Conservation (phyloP, 2,797 vertebrate species). For the Octomys mimax region DNA sequence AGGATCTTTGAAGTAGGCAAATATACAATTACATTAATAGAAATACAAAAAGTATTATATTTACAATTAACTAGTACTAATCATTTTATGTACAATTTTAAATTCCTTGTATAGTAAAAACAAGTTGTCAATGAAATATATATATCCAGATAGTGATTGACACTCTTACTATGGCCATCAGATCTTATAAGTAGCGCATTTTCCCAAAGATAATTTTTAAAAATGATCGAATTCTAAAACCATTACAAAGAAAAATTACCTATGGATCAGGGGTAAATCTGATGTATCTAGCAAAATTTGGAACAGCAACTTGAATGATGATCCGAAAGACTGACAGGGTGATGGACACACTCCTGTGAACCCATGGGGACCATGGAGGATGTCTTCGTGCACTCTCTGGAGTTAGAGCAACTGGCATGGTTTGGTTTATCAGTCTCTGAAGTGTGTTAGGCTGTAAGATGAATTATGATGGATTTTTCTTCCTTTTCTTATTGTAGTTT, state of each 20-base stretch:
- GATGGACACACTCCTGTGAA: constrained; percentile 77
- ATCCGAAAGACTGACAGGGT: constrained; percentile 75
- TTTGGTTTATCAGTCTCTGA: constrained; percentile 51
- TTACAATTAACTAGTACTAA: background rate
- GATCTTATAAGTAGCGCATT: constrained; percentile 29
- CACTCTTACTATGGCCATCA: background rate
- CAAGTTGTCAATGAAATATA: constrained; percentile 8
- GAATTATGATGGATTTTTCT: constrained; percentile 54
- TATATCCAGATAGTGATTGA: background rate
- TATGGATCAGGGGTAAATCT: constrained; percentile 74
- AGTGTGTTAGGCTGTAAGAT: constrained; percentile 36
- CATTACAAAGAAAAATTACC: constrained; percentile 74
- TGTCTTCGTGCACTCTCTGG: constrained; percentile 65
- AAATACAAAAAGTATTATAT: constrained; percentile 4
- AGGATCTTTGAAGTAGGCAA: constrained; percentile 1
- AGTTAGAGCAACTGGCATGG: constrained; percentile 66
- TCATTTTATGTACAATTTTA: background rate
- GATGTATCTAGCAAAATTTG: constrained; percentile 78
- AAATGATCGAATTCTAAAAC: constrained; percentile 37
- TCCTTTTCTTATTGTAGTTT: constrained; percentile 58
- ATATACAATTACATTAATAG: background rate
- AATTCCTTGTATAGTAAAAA: background rate
- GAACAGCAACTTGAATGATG: constrained; percentile 75
- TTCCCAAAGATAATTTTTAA: constrained; percentile 53
- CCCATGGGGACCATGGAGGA: background rate